Conservation (phyloP, 2,888 invertebrate species). For the Chymomyza amoena region DNA sequence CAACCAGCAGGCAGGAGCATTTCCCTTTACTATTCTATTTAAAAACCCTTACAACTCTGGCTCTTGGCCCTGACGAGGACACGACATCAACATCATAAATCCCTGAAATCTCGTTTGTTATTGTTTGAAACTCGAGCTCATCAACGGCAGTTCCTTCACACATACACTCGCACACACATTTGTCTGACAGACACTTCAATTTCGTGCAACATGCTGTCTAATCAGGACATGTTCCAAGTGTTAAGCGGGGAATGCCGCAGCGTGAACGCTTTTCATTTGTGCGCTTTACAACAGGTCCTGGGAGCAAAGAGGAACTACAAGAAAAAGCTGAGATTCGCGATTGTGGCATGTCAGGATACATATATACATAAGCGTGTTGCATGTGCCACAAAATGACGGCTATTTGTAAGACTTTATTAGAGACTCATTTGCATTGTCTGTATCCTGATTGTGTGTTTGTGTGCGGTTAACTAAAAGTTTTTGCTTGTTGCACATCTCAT, state of each 20-base stretch:
- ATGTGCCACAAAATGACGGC: background rate
- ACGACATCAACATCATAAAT: conserved; percentile 60
- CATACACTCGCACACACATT: background rate
- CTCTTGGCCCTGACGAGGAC: background rate
- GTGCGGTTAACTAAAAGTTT: too few relatives aligned
- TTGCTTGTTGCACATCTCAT: background rate
- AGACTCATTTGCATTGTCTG: conserved; percentile 20
- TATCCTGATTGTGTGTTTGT: background rate
- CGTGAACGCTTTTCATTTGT: conserved; percentile 31
- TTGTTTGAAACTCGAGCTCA: conserved; percentile 69
- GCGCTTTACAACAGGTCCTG: conserved; percentile 5
- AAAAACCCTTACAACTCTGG: background rate
- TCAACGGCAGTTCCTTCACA: conserved; percentile 32
- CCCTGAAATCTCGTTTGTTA: conserved; percentile 70
- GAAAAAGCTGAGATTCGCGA: conserved; percentile 32
- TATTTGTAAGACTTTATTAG: conserved; percentile 43
- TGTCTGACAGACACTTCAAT: conserved; percentile 42
- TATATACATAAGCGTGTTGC: background rate
- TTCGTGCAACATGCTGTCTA: conserved; percentile 42
- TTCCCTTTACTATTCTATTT: background rate
- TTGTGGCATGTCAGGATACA: conserved; percentile 17
- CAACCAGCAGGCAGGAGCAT: background rate
- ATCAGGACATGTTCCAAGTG: conserved; percentile 57
- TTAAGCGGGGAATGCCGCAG: conserved; percentile 55
- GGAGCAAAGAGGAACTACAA: background rate